A percentile compares a stretch with the other conserved stretches of the same genome.
Conservation (phyloP, 1,140 invertebrate genomes). For the Euborellia annulipes region DNA sequence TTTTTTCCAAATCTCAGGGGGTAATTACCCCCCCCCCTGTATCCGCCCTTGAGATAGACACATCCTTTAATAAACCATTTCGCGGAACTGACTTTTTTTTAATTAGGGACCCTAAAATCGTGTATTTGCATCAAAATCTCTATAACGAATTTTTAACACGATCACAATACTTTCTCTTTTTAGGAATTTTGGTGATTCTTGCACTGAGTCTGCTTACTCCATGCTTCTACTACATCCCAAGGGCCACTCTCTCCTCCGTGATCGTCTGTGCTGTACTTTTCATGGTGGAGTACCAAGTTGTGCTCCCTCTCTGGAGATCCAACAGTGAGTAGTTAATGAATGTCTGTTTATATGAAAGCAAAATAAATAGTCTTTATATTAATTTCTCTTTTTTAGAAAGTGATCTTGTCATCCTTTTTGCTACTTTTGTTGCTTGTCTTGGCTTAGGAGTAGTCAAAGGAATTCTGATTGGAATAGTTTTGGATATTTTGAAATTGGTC, state of each 20-base stretch:
- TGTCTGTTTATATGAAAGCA: neutral
- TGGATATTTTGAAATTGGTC: constrained; percentile 61
- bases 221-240: constrained; percentile 33
- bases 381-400: constrained; percentile 38
- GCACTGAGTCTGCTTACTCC: constrained; percentile 29
- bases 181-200: constrained; percentile 27
- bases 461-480: constrained; percentile 60
- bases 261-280: constrained; percentile 33
- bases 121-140: too few species aligned
- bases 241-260: constrained; percentile 26
- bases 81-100: too few species aligned
- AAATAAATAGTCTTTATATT: constrained; percentile 1
- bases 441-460: constrained; percentile 65
- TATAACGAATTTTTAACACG: too few species aligned
- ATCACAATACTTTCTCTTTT: constrained; percentile 13
- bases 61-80: too few species aligned
- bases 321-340: constrained; percentile 21
- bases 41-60: too few species aligned
- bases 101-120: too few species aligned
- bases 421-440: constrained; percentile 57
- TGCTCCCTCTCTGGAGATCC: constrained; percentile 28
- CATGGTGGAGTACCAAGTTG: constrained; percentile 31
- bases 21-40: too few species aligned
- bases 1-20: too few species aligned
- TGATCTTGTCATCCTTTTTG: constrained; percentile 54